Evolutionary conservation across 1,140 invertebrate genomes (phyloP).

Genomic region (Penaeus indicus): DNA sequence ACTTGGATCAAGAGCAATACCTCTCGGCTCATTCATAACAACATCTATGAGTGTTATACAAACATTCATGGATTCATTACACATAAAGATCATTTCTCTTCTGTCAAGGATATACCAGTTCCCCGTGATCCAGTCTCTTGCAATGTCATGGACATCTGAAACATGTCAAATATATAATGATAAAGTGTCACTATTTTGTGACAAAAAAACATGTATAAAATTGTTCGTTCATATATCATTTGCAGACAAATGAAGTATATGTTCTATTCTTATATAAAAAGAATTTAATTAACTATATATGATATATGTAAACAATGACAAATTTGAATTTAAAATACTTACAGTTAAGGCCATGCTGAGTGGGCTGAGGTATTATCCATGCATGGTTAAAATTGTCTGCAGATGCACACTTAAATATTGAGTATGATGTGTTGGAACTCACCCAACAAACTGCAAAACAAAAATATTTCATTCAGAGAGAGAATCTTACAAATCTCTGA

Average conservation of each 20-base stretch:
- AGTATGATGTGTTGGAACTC: background rate
- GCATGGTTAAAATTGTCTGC: conserved; percentile 75
- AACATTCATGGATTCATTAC: conserved; percentile 75
- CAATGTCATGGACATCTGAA: conserved; percentile 79
- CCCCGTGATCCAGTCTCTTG: conserved; percentile 86
- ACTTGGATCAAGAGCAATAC: conserved; percentile 85
- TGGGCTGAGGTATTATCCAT: conserved; percentile 75
- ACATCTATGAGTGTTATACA: conserved; percentile 81
- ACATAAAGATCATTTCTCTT: conserved; percentile 81
- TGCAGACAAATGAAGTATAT: too few relatives aligned
- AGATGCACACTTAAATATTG: conserved; percentile 75
- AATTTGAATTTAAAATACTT: conserved; percentile 67
- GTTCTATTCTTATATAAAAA: background rate
- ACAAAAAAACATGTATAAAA: too few relatives aligned
- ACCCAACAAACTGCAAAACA: conserved; percentile 6
- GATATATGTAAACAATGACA: background rate
- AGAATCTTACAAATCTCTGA: too few relatives aligned
- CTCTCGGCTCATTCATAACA: conserved; percentile 80
- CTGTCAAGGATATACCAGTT: conserved; percentile 90
- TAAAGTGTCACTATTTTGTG: background rate
- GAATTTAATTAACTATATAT: too few relatives aligned
- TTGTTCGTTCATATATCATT: too few relatives aligned
- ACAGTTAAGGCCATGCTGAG: conserved; percentile 73
- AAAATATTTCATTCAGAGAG: background rate
- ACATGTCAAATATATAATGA: background rate